Base-by-base conservation (phyloP, 2,888 invertebrate genomes). In the Drosophila histrio region DNA sequence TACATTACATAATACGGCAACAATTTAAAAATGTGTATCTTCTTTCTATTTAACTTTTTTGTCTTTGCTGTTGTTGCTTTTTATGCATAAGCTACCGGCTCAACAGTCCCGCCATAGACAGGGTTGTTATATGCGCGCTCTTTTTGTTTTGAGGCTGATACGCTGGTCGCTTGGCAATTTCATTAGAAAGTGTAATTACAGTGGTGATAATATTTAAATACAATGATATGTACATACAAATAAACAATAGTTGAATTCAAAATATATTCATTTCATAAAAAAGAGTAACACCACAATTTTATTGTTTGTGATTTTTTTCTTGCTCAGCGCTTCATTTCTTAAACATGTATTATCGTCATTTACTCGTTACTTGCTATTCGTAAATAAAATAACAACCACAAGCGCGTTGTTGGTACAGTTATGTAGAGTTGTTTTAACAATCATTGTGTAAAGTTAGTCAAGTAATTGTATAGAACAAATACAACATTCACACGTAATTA, bases 61-160 rank as follows among this genome's bases (percentile, higher is more conserved):
- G 11, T 7, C 28, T 13, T 17, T 19, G 1, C 3, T 43, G 19
- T 32, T 46, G 28, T 38, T 58, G 41, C 28, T 24, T 50, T 21
- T 41, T 15, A 32, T 30, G 28, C 50, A 30, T 47, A 19, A 57
- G 53, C 43, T 53, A 36, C 74, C 72, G 62, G 47, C 60, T 52
- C 28, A 65, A 60, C 39, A 63, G 52, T 36, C 7, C 52, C 49
- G 26, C 13, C 28, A 50, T 63, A 57, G 15, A 60, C 79, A 62
- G 82, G 72, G 76, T 17, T 65, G 86, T 82, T 72, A 54, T 60
- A 17, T 50, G 32, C 77, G 72, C 77, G 72, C 54, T 49, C 11
- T 57, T 62, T 62, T 61, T 17, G 11, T 19, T 15, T 24, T 26
- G 2, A 28, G 52, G 9, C 15, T 28, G 2, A 6, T 61, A 57